Evolutionary conservation across 2,888 invertebrate genomes (phyloP).

Genomic region (Yponomeuta malinellus): DNA sequence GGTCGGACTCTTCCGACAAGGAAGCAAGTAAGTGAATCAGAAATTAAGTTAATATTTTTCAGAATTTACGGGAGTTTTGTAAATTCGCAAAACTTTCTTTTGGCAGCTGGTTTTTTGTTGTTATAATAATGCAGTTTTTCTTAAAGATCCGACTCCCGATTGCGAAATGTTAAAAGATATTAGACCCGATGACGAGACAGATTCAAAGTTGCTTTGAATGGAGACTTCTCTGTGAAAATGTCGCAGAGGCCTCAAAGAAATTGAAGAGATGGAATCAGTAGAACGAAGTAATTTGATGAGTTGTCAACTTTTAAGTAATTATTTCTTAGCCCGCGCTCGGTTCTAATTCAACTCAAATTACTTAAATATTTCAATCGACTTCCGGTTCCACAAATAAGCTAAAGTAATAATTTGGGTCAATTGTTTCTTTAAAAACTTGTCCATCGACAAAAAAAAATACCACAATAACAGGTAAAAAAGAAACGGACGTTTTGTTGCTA

Average conservation of each 20-base stretch:
- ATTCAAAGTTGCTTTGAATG: constrained; percentile 13
- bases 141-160: constrained; percentile 4
- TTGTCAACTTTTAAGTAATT: constrained; percentile 14
- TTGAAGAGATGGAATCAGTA: constrained; percentile 7
- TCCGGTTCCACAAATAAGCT: background rate
- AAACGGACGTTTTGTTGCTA: too few relatives aligned
- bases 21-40: too few relatives aligned
- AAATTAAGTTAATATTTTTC: too few relatives aligned
- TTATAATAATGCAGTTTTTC: too few relatives aligned
- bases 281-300: constrained; percentile 14
- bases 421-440: too few relatives aligned
- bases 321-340: background rate
- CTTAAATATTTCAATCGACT: background rate
- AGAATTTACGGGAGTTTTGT: too few relatives aligned
- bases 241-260: background rate
- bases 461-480: too few relatives aligned
- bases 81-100: too few relatives aligned
- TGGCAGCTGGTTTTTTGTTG: too few relatives aligned
- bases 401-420: too few relatives aligned
- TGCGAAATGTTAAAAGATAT: constrained; percentile 12
- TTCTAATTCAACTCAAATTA: background rate
- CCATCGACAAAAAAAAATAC: too few relatives aligned
- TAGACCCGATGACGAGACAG: constrained; percentile 12
- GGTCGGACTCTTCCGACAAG: too few relatives aligned
- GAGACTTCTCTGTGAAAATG: constrained; percentile 5